Base-by-base conservation (phyloP, 2,113 vertebrate species). In the Gulo gulo region DNA sequence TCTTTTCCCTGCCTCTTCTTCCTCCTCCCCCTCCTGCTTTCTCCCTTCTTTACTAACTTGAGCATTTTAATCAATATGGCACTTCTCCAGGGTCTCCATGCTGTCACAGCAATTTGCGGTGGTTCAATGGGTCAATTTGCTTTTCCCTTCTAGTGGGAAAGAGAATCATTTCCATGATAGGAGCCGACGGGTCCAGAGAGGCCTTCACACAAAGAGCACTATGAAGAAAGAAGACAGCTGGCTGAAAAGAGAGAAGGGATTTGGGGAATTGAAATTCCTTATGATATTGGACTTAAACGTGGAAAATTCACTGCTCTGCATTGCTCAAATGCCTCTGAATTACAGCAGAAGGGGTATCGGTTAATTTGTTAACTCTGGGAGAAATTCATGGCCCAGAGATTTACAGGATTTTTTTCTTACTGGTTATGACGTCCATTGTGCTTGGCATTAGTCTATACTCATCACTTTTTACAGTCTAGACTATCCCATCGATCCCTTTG, bases 191-290 rank as follows among this genome's bases (percentile, higher is more conserved):
- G 79, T 83, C 87, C 39, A 0, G 87, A 93, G 95, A 88, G 96
- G 45, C 76, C 16, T 90, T 45, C 6, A 12, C 85, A 93, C 95
- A 97, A 95, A 97, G 76, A 85, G 16, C 63, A 6, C 78, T 88
- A 67, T 98, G 97, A 97, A 97, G 93, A 98, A 95, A 98, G 85
- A 88, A 96, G 95, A 97, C 98, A 98, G 98, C 97, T 98, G 98
- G 97, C 88, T 96, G 98, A 88, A 97, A 96, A 97, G 96, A 96
- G 97, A 97, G 97, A 97, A 93, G 97, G 98, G 97, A 94, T 96
- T 97, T 97, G 92, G 91, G 94, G 96, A 97, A 91, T 78, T 95
- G 95, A 97, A 95, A 98, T 97, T 96, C 97, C 59, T 97, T 85
- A 36, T 97, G 88, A 97, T 97, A 94, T 88, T 97, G 95, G 94